Percentiles rank a stretch among this genome's conserved stretches.
Evolutionary conservation across 2,113 vertebrate species (phyloP).

Genomic region (Oriolus oriolus): DNA sequence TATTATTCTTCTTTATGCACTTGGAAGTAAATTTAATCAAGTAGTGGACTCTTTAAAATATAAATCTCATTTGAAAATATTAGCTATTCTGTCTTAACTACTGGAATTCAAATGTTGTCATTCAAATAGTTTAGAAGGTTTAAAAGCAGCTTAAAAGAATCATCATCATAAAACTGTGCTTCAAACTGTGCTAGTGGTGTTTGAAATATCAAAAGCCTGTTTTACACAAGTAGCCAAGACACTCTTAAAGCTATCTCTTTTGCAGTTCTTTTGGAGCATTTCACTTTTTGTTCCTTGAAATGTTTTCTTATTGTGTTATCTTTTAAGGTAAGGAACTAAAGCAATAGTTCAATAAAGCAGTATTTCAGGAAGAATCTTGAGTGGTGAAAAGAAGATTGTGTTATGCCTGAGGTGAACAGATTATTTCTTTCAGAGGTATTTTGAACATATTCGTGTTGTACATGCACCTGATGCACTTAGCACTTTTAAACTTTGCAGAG

Average conservation of each 20-base stretch:
- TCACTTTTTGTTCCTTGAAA: background rate
- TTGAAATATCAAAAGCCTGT: background rate
- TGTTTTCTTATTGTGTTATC: background rate
- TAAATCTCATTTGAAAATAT: background rate
- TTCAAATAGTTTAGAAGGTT: background rate
- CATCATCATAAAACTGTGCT: background rate
- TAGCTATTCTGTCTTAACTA: background rate
- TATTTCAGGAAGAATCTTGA: background rate
- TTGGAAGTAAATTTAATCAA: background rate
- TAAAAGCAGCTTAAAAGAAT: background rate
- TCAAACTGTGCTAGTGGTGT: background rate
- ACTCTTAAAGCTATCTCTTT: background rate
- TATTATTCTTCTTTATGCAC: background rate
- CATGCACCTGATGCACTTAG: background rate
- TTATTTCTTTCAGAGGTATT: conserved; percentile 19
- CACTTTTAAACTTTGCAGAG: background rate
- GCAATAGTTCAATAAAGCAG: background rate
- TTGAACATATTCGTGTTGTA: background rate
- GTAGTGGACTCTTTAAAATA: background rate
- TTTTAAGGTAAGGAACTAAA: background rate
- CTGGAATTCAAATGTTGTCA: background rate
- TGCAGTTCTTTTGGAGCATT: background rate
- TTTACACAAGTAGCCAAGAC: background rate
- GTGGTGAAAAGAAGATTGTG: background rate
- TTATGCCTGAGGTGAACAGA: background rate